These are phyloP conservation scores for Lamproptera curius DNA, from an alignment of 2,888 invertebrate genomes.

Conservation along the genomic window DNA sequence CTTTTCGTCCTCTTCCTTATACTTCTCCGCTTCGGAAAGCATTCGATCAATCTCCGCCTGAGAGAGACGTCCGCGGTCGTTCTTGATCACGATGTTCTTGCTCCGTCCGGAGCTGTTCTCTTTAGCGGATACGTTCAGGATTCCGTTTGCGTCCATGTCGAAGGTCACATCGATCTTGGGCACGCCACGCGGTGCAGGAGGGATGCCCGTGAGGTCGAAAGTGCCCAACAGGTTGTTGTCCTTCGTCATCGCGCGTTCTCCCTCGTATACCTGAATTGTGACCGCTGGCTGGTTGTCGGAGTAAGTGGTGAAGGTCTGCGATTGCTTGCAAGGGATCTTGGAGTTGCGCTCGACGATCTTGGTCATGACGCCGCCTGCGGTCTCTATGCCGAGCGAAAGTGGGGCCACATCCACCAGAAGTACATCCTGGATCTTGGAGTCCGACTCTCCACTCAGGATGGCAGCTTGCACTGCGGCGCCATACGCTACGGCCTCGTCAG, in stretches of 20 bases:
- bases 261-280: constrained; percentile 85
- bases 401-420: constrained; percentile 78
- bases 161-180: constrained; percentile 85
- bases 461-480: constrained; percentile 87
- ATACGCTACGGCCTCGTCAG: constrained; percentile 89
- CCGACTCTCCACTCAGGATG: constrained; percentile 84
- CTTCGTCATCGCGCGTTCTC: constrained; percentile 88
- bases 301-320: constrained; percentile 87
- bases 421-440: constrained; percentile 85
- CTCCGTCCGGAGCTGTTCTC: constrained; percentile 82
- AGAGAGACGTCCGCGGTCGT: constrained; percentile 88
- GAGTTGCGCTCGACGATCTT: constrained; percentile 85
- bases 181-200: constrained; percentile 83
- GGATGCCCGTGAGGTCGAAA: constrained; percentile 83
- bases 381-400: constrained; percentile 86
- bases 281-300: constrained; percentile 89
- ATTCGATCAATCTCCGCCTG: constrained; percentile 90
- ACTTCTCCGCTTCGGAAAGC: constrained; percentile 85
- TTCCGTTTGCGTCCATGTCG: constrained; percentile 88
- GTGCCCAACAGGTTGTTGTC: constrained; percentile 84
- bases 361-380: constrained; percentile 88
- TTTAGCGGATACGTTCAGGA: constrained; percentile 90
- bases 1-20: constrained; percentile 84
- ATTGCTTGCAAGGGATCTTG: constrained; percentile 84
- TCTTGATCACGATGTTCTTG: constrained; percentile 88